Evolutionary conservation across 2,888 invertebrate genomes (phyloP), one percentile per base, ranked within the genome.

Genomic region (Malthinus flaveolus): DNA sequence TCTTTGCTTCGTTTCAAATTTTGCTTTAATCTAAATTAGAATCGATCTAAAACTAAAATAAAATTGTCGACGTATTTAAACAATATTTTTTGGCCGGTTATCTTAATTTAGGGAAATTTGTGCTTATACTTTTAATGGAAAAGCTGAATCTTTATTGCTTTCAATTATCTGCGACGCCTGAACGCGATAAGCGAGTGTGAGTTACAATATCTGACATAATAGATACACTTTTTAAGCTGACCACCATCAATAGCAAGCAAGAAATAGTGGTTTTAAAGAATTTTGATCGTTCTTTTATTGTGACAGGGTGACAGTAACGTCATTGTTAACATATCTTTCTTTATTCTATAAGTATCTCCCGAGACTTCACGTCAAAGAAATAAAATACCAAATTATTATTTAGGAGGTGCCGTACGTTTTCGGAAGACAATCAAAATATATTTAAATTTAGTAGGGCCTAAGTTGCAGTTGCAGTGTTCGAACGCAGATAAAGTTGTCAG

Each of bases 221-320:
- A n/a, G n/a, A n/a, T n/a, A n/a, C n/a, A 52, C 52, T 60, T 60
- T 56, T 52, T 56, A 56, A 60, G 56, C 51, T 56, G 56, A 34
- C 49, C 49, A 33, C 56, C 52, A 51, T 56, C 56, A 52, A 56
- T 51, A 56, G 56, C 56, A 60, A 60, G 56, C n/a, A n/a, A n/a
- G n/a, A n/a, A n/a, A n/a, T n/a, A n/a, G n/a, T n/a, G n/a, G n/a
- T n/a, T n/a, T n/a, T n/a, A n/a, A n/a, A n/a, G n/a, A n/a, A n/a
- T n/a, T n/a, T n/a, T n/a, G n/a, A n/a, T n/a, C n/a, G n/a, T n/a
- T n/a, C n/a, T n/a, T n/a, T n/a, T n/a, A n/a, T n/a, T n/a, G n/a
- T n/a, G n/a, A n/a, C n/a, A n/a, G n/a, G n/a, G n/a, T n/a, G n/a
- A n/a, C n/a, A n/a, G n/a, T n/a, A n/a, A n/a, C n/a, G n/a, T n/a